phyloP scores from a whole-genome alignment of 2,888 invertebrate genomes.

The Platycheirus rosarum region DNA sequence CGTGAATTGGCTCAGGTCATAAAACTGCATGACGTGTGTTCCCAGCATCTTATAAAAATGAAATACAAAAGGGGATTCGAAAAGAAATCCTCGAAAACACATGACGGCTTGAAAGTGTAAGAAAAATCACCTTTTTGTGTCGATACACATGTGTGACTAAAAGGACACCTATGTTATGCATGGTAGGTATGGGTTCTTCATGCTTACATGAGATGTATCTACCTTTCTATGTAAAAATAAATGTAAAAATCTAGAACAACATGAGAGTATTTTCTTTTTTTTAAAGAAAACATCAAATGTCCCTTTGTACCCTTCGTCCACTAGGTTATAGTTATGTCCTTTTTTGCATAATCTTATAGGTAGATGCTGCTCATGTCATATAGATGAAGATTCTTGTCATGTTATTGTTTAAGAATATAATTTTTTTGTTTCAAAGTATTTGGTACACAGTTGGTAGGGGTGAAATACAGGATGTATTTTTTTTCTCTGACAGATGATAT shows the following conservation, averaged over 20 bases:
- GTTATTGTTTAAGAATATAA: constrained; percentile 8
- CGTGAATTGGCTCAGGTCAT: constrained; percentile 70
- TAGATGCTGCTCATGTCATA: background rate
- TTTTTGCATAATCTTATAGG: constrained; percentile 56
- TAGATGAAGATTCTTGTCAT: background rate
- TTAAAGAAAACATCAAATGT: constrained; percentile 55
- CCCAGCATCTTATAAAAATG: constrained; percentile 4
- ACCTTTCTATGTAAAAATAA: constrained; percentile 53
- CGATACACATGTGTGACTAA: constrained; percentile 72
- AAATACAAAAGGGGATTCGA: constrained; percentile 39
- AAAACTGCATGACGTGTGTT: constrained; percentile 71
- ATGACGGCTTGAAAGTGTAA: constrained; percentile 19
- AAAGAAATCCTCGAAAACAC: constrained; percentile 13
- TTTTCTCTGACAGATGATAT: constrained; percentile 46
- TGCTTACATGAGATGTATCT: constrained; percentile 44
- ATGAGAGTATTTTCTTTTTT: constrained; percentile 63
- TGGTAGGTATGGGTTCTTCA: constrained; percentile 49
- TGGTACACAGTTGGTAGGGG: too few relatives aligned
- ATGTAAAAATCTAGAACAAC: constrained; percentile 38
- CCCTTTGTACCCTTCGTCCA: constrained; percentile 42
- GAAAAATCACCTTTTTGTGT: constrained; percentile 68
- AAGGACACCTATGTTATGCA: constrained; percentile 71
- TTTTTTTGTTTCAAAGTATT: constrained; percentile 38
- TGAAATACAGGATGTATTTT: constrained; percentile 10
- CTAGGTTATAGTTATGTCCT: constrained; percentile 26